A percentile compares a stretch with the other conserved stretches of the same genome.
Evolutionary conservation across 2,888 invertebrate species (phyloP).

Genomic region (Macaria notata): DNA sequence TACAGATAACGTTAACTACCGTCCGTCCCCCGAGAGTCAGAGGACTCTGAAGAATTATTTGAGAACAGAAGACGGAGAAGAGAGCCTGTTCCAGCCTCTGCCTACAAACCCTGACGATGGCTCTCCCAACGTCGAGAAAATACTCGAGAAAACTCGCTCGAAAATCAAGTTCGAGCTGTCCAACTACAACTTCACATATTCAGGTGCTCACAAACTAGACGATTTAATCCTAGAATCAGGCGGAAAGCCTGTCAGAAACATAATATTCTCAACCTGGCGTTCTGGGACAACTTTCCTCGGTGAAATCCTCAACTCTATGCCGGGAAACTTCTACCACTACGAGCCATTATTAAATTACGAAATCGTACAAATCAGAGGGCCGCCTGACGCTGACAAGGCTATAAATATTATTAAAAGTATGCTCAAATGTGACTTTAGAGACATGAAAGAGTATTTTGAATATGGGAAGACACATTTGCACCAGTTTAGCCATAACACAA

Average conservation of each 20-base stretch:
- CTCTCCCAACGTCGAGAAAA: constrained; percentile 61
- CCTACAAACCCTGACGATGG: constrained; percentile 68
- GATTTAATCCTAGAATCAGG: constrained; percentile 87
- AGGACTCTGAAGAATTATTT: constrained; percentile 77
- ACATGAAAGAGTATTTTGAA: constrained; percentile 88
- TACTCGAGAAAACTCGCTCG: constrained; percentile 62
- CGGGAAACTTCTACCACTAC: constrained; percentile 94
- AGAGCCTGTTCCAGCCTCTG: constrained; percentile 50
- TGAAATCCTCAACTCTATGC: constrained; percentile 91
- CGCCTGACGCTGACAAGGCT: constrained; percentile 86
- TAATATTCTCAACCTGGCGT: constrained; percentile 94
- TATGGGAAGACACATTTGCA: constrained; percentile 90
- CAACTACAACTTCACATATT: constrained; percentile 62
- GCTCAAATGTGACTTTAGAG: constrained; percentile 89
- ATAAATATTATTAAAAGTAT: constrained; percentile 86
- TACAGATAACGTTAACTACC: constrained; percentile 78
- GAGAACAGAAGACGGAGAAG: constrained; percentile 83
- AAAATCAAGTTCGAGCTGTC: constrained; percentile 67
- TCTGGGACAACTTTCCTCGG: constrained; percentile 95
- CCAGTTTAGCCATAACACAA: constrained; percentile 92
- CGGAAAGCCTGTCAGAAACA: constrained; percentile 88
- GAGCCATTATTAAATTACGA: constrained; percentile 93
- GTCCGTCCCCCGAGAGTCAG: constrained; percentile 68
- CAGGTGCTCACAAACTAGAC: constrained; percentile 79
- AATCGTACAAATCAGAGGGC: constrained; percentile 90